Evolutionary conservation across 2,888 invertebrate species (phyloP).

Genomic region (Alloscopus bannaensis): DNA sequence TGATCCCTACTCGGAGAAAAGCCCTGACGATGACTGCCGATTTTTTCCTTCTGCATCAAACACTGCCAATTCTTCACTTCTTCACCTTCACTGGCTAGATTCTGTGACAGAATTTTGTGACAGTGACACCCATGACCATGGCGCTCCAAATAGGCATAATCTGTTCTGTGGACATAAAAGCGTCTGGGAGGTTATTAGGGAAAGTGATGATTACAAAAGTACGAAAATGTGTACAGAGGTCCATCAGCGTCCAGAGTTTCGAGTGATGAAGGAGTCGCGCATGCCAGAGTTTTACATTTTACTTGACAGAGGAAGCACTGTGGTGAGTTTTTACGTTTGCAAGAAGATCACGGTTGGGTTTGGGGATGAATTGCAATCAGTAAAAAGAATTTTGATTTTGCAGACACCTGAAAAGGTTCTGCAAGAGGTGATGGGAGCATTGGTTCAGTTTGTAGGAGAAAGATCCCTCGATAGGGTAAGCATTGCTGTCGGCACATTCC

Average conservation of each 20-base stretch:
- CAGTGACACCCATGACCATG: slow-evolving; percentile 52
- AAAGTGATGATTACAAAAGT: slow-evolving; percentile 50
- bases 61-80: slow-evolving; percentile 61
- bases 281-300: slow-evolving; percentile 58
- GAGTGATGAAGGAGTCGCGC: slow-evolving; percentile 41
- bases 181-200: slow-evolving; percentile 63
- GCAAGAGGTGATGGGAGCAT: slow-evolving; percentile 28
- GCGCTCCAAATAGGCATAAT: slow-evolving; percentile 65
- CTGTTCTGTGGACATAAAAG: slow-evolving; percentile 63
- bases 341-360: too few relatives aligned
- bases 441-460: slow-evolving; percentile 10
- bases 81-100: slow-evolving; percentile 60
- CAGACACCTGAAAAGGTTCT: slow-evolving; percentile 53
- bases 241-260: slow-evolving; percentile 14
- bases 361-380: slow-evolving; percentile 1
- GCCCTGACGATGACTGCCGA: slow-evolving; percentile 59
- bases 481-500: slow-evolving; percentile 59
- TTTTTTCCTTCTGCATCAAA: slow-evolving; percentile 46
- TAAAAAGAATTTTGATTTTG: slow-evolving; percentile 12
- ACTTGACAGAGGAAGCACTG: slow-evolving; percentile 55
- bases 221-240: slow-evolving; percentile 24
- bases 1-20: slow-evolving; percentile 16
- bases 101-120: slow-evolving; percentile 61
- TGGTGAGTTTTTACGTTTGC: too few relatives aligned
- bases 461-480: slow-evolving; percentile 32